Evolutionary conservation across 2,113 vertebrate species (phyloP).

Genomic region (Bos javanicus): DNA sequence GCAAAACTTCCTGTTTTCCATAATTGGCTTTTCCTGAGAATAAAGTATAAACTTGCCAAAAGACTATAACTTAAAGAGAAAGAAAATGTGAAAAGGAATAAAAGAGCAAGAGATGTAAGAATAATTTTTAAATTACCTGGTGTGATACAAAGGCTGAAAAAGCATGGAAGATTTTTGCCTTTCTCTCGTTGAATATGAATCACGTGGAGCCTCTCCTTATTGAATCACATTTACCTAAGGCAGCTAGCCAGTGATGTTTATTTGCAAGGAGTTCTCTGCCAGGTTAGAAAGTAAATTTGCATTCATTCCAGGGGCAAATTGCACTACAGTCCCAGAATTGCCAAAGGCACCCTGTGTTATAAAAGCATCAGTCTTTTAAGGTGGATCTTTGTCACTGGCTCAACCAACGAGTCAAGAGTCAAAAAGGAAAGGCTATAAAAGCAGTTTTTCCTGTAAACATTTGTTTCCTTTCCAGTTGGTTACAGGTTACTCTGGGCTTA

Average conservation of each 20-base stretch:
- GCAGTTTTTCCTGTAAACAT: neutral
- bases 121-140: conserved; percentile 31
- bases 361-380: conserved; percentile 44
- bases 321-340: conserved; percentile 32
- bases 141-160: neutral
- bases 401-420: neutral
- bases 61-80: neutral
- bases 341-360: conserved; percentile 41
- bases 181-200: conserved; percentile 44
- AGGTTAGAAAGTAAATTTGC: conserved; percentile 73
- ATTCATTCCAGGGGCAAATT: conserved; percentile 72
- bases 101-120: neutral
- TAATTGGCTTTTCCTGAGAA: conserved; percentile 33
- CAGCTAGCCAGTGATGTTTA: conserved; percentile 67
- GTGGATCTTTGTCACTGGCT: conserved; percentile 4
- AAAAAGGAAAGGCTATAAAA: neutral
- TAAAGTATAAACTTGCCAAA: conserved; percentile 23
- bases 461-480: neutral
- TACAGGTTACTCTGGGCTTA: neutral
- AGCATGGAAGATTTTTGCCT: conserved; percentile 24
- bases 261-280: conserved; percentile 70
- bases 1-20: conserved; percentile 43
- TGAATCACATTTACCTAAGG: conserved; percentile 71
- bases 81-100: neutral
- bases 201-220: conserved; percentile 29